phyloP scores from a whole-genome alignment of 2,797 vertebrate genomes.

The Meriones psammophilus region DNA sequence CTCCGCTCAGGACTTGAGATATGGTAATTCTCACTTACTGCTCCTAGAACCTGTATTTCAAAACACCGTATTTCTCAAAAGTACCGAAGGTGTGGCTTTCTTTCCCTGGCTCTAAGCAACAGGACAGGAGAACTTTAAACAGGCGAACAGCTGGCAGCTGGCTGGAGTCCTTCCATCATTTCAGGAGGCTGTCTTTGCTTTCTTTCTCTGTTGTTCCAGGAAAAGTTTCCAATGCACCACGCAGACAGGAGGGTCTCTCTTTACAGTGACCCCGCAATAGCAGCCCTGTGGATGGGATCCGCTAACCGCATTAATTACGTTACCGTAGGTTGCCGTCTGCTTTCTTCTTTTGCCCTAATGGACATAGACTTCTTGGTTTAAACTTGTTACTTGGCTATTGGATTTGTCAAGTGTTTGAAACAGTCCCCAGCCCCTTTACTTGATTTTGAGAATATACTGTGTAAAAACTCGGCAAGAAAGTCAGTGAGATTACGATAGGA shows the following conservation, averaged over 20 bases:
- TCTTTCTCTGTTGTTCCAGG: conserved; percentile 76
- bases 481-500: conserved; percentile 82
- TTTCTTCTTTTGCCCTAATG: conserved; percentile 86
- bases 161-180: conserved; percentile 84
- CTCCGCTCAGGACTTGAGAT: background rate
- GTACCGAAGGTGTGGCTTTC: conserved; percentile 81
- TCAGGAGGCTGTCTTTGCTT: conserved; percentile 81
- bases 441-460: conserved; percentile 83
- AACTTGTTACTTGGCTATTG: conserved; percentile 87
- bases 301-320: conserved; percentile 86
- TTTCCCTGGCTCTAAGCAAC: conserved; percentile 83
- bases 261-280: conserved; percentile 83
- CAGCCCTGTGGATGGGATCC: conserved; percentile 83
- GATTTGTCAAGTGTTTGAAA: conserved; percentile 85
- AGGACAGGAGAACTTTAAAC: conserved; percentile 82
- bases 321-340: conserved; percentile 87
- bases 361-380: conserved; percentile 84
- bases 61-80: conserved; percentile 84
- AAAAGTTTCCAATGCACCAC: conserved; percentile 83
- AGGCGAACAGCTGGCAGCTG: conserved; percentile 85
- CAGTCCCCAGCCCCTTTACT: conserved; percentile 83
- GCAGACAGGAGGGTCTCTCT: conserved; percentile 85
- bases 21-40: conserved; percentile 8
- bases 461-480: conserved; percentile 81
- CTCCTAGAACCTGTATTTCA: conserved; percentile 66